Evolutionary conservation across 2,797 vertebrate genomes (phyloP).

Genomic region (Iguana delicatissima): DNA sequence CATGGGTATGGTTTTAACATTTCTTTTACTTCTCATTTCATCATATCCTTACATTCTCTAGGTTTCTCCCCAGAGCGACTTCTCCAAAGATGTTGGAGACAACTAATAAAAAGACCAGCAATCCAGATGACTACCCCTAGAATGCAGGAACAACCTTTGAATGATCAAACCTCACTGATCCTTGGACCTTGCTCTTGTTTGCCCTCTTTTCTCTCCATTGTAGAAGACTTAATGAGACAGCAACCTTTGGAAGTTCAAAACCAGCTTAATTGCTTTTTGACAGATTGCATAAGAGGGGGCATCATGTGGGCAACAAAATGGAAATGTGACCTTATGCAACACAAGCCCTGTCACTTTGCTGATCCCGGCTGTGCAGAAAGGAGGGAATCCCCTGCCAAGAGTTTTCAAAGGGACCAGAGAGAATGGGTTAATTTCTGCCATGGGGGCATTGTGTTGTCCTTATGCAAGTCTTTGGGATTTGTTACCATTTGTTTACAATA

Average conservation of each 20-base stretch:
- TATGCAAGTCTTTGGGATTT: too few relatives aligned
- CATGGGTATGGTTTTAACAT: too few relatives aligned
- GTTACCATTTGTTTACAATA: too few relatives aligned
- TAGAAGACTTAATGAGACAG: conserved; percentile 5
- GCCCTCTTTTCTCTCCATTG: not conserved
- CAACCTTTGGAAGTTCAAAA: not conserved
- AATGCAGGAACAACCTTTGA: too few relatives aligned
- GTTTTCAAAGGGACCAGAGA: not conserved
- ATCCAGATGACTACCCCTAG: not conserved
- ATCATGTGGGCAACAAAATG: not conserved
- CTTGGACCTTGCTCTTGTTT: not conserved
- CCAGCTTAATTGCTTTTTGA: conserved; percentile 18
- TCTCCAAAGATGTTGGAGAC: not conserved
- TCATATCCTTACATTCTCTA: too few relatives aligned
- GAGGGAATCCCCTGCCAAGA: not conserved
- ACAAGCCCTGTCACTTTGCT: not conserved
- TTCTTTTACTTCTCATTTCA: too few relatives aligned
- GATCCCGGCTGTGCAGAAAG: not conserved
- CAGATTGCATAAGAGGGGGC: not conserved
- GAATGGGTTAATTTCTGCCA: too few relatives aligned
- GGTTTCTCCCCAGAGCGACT: too few relatives aligned
- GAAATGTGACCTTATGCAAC: not conserved
- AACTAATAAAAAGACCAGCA: not conserved
- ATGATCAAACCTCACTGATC: not conserved
- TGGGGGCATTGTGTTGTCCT: too few relatives aligned